A percentile compares a stretch with the other conserved stretches of the same genome.
Evolutionary conservation across 2,113 vertebrate species (phyloP).

Genomic region (Scatophagus argus): DNA sequence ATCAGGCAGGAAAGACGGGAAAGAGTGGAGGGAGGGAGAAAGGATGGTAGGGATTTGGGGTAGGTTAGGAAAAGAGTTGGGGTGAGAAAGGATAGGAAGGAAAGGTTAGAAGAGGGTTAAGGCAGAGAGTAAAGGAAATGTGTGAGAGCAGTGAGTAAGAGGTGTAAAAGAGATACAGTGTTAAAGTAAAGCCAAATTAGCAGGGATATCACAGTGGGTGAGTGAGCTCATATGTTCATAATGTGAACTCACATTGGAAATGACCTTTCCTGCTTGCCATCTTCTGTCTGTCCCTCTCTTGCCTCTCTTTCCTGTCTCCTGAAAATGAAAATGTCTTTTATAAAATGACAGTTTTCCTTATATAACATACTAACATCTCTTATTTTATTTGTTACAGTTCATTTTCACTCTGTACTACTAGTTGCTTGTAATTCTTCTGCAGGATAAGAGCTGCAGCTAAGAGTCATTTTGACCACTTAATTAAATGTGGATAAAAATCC

Average conservation of each 20-base stretch:
- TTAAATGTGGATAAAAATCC: constrained; percentile 26
- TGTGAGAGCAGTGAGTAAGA: constrained; percentile 29
- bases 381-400: not conserved
- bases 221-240: constrained; percentile 33
- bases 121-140: constrained; percentile 32
- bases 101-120: constrained; percentile 34
- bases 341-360: constrained; percentile 21
- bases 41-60: constrained; percentile 46
- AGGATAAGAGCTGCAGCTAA: not conserved
- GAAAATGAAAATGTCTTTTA: not conserved
- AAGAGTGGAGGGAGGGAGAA: constrained; percentile 8
- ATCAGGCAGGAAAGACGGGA: constrained; percentile 65
- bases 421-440: not conserved
- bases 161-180: constrained; percentile 30
- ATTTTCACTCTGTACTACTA: not conserved
- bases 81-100: constrained; percentile 22
- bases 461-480: constrained; percentile 14
- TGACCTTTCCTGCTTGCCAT: constrained; percentile 40
- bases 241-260: constrained; percentile 39
- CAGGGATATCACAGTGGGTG: constrained; percentile 41
- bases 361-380: not conserved
- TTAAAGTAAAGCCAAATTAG: constrained; percentile 25
- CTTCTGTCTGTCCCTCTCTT: not conserved
- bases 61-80: not conserved
- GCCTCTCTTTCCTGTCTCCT: not conserved